phyloP scores from a whole-genome alignment of 92 coral and sea anemone species.

The Bergia sp. region DNA sequence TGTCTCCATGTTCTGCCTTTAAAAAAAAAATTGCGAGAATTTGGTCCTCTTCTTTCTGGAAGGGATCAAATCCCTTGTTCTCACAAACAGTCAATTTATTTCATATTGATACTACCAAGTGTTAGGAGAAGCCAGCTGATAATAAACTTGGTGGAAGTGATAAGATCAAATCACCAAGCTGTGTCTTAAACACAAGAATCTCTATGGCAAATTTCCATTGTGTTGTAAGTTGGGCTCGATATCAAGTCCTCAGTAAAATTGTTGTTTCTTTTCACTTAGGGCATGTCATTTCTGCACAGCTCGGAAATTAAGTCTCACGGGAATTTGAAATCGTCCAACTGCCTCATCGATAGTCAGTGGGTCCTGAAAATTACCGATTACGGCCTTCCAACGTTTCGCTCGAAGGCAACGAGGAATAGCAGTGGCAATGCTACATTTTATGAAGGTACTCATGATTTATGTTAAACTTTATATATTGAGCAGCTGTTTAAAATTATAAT shows the following conservation, averaged over 20 bases:
- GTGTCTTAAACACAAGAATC: too few relatives aligned
- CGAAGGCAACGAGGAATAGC: constrained; percentile 42
- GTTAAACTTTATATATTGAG: background rate
- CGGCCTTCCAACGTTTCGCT: constrained; percentile 78
- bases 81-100: too few relatives aligned
- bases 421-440: background rate
- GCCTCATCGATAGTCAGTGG: constrained; percentile 86
- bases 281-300: constrained; percentile 75
- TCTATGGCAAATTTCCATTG: too few relatives aligned
- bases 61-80: too few relatives aligned
- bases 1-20: too few relatives aligned
- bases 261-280: constrained; percentile 46
- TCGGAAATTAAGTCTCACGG: constrained; percentile 81
- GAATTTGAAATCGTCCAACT: constrained; percentile 75
- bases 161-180: too few relatives aligned
- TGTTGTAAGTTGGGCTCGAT: too few relatives aligned
- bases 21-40: too few relatives aligned
- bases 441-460: constrained; percentile 2
- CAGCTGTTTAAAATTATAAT: background rate
- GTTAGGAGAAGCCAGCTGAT: too few relatives aligned
- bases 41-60: too few relatives aligned
- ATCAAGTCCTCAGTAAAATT: background rate
- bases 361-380: constrained; percentile 78
- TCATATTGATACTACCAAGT: too few relatives aligned
- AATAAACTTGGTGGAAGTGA: too few relatives aligned